Evolutionary conservation across 2,113 vertebrate species (phyloP).

Genomic region (Rattus rattus): DNA sequence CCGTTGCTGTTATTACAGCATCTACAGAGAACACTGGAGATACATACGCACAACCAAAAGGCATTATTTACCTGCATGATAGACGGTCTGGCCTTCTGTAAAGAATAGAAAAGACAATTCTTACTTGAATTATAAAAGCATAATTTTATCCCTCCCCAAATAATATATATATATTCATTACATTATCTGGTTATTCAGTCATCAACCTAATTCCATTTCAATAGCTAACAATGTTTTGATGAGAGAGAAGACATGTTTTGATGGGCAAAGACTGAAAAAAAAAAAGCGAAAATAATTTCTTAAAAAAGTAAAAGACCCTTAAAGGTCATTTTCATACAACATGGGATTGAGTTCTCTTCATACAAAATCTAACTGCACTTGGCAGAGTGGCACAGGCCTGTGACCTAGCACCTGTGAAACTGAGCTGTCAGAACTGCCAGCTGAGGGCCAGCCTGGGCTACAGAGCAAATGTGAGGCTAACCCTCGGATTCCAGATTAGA

Average conservation of each 20-base stretch:
- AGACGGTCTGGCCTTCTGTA: conserved; percentile 93
- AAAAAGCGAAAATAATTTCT: neutral
- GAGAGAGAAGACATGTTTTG: neutral
- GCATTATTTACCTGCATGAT: conserved; percentile 91
- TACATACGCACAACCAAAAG: conserved; percentile 13
- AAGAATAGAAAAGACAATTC: conserved; percentile 76
- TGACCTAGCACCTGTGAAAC: neutral
- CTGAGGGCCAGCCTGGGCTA: neutral
- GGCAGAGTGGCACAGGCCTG: neutral
- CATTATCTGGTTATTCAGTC: neutral
- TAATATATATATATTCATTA: neutral
- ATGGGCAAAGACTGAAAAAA: conserved; percentile 12
- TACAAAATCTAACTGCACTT: neutral
- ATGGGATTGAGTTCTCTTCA: neutral
- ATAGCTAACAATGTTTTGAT: neutral
- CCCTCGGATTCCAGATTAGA: neutral
- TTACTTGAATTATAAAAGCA: conserved; percentile 57
- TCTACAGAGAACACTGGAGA: conserved; percentile 2
- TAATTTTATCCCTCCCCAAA: neutral
- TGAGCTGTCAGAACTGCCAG: neutral
- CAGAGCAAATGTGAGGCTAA: neutral
- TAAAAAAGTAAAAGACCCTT: neutral
- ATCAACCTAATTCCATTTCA: neutral
- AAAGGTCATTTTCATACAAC: neutral
- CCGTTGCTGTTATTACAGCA: conserved; percentile 8